Evolutionary conservation across 1,140 invertebrate genomes (phyloP).

Genomic region (Charaxes varanes): DNA sequence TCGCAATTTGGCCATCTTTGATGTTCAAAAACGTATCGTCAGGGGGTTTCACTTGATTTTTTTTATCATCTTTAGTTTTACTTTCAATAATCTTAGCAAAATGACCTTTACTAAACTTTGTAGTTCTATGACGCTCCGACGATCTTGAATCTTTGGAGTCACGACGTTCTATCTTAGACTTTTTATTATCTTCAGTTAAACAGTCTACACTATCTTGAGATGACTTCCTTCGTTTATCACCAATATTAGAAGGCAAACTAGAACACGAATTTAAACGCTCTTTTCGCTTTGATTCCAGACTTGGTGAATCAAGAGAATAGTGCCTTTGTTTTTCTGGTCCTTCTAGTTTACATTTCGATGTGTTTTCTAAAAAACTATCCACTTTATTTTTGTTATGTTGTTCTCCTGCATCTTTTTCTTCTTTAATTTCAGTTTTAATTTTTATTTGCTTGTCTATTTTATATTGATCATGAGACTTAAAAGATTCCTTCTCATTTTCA

Average conservation of each 20-base stretch:
- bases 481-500: constrained; percentile 40
- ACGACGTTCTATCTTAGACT: constrained; percentile 79
- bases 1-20: constrained; percentile 51
- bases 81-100: constrained; percentile 73
- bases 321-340: constrained; percentile 64
- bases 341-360: constrained; percentile 41
- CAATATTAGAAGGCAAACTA: constrained; percentile 78
- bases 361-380: constrained; percentile 32
- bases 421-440: constrained; percentile 46
- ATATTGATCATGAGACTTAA: constrained; percentile 8
- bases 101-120: constrained; percentile 70
- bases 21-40: constrained; percentile 48
- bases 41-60: constrained; percentile 64
- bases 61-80: constrained; percentile 75
- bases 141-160: constrained; percentile 82
- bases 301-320: constrained; percentile 70
- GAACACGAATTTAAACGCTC: constrained; percentile 75
- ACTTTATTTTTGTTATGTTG: constrained; percentile 32
- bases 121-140: constrained; percentile 66
- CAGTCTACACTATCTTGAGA: constrained; percentile 82
- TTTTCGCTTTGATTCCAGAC: constrained; percentile 68
- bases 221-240: constrained; percentile 83
- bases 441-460: constrained; percentile 26
- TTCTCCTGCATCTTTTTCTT: constrained; percentile 40
- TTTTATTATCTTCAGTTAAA: constrained; percentile 81